Conservation (phyloP, 2,888 invertebrate species). For the Argyresthia albistria region DNA sequence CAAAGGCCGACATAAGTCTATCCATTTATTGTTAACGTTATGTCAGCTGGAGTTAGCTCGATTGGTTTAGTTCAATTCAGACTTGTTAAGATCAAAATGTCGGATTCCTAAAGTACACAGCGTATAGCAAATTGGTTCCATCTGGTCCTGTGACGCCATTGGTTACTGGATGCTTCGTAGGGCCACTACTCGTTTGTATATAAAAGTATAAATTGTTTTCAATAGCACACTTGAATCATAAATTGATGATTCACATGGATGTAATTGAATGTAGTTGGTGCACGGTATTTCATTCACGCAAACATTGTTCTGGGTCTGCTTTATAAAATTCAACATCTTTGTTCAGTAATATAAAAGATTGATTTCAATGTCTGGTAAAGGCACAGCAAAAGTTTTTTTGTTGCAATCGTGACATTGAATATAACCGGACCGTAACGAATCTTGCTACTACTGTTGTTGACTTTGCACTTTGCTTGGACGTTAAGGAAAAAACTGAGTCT, state of each 20-base stretch:
- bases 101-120: too few relatives aligned
- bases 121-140: neutral
- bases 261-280: neutral
- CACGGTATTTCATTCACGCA: neutral
- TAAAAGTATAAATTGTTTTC: constrained; percentile 15
- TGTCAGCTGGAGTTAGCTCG: too few relatives aligned
- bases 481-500: neutral
- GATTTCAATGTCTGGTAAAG: too few relatives aligned
- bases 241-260: neutral
- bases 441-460: neutral
- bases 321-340: too few relatives aligned
- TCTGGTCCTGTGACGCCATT: constrained; percentile 29
- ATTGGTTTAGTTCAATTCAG: too few relatives aligned
- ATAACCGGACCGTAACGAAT: neutral
- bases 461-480: neutral
- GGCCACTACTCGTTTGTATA: constrained; percentile 10
- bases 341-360: too few relatives aligned
- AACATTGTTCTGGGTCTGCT: too few relatives aligned
- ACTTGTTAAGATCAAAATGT: too few relatives aligned
- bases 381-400: neutral
- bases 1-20: too few relatives aligned
- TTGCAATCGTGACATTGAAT: constrained; percentile 1
- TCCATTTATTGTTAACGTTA: too few relatives aligned
- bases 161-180: constrained; percentile 8
- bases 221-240: constrained; percentile 6